phyloP scores from a whole-genome alignment of 2,113 vertebrate species.

The Rissa tridactyla region DNA sequence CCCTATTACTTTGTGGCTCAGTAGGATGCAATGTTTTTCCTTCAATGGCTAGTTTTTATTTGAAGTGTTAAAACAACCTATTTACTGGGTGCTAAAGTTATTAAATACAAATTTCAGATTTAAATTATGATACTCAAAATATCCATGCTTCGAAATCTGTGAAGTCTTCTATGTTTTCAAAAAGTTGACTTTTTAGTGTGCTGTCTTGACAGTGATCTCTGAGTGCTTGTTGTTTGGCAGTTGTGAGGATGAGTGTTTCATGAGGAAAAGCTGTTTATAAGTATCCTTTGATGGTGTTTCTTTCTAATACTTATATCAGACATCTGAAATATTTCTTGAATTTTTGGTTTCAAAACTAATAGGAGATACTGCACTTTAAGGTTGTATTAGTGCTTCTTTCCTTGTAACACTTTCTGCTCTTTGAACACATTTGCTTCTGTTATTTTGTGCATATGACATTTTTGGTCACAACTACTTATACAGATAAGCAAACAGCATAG shows the following conservation, averaged over 20 bases:
- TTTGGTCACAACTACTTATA: neutral
- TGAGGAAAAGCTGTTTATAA: neutral
- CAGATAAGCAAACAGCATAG: neutral
- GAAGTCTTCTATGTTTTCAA: neutral
- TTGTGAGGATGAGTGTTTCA: neutral
- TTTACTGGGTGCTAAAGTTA: neutral
- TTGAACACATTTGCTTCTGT: neutral
- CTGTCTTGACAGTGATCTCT: neutral
- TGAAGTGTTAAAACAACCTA: neutral
- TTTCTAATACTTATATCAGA: neutral
- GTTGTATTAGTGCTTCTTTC: neutral
- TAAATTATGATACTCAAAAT: neutral
- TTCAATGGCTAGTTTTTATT: neutral
- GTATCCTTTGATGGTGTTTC: neutral
- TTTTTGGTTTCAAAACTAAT: neutral
- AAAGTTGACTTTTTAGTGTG: neutral
- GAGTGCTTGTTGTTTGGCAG: neutral
- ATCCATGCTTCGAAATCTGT: neutral
- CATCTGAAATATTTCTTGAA: neutral
- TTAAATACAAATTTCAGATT: neutral
- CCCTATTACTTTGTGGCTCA: neutral
- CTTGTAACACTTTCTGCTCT: neutral
- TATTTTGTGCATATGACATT: neutral
- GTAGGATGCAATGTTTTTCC: neutral
- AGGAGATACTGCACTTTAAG: neutral